Percentiles rank a stretch among this genome's conserved stretches.
phyloP scores from a whole-genome alignment of 2,797 vertebrate genomes.

The Brachymystax lenok region DNA sequence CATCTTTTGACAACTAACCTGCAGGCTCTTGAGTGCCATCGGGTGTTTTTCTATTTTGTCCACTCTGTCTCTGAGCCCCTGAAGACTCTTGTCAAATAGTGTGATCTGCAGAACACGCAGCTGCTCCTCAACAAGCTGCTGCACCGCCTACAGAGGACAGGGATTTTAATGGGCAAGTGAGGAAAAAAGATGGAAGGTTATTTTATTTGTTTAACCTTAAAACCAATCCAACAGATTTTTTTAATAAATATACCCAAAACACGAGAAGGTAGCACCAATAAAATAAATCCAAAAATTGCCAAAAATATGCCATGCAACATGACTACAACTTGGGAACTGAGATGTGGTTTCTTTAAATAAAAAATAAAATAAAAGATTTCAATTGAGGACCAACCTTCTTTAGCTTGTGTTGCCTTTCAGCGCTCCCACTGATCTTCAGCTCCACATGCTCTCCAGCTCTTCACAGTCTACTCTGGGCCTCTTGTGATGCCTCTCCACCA shows the following conservation, averaged over 20 bases:
- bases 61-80: constrained; percentile 77
- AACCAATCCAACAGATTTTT: neutral
- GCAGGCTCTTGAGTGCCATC: constrained; percentile 45
- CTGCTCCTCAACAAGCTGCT: constrained; percentile 79
- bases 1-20: constrained; percentile 8
- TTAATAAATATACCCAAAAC: neutral
- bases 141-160: constrained; percentile 68
- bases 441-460: constrained; percentile 81
- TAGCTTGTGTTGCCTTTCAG: constrained; percentile 75
- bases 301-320: neutral
- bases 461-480: constrained; percentile 46
- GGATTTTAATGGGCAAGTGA: neutral
- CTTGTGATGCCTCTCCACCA: constrained; percentile 3
- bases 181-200: too few species aligned
- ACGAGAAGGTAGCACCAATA: neutral
- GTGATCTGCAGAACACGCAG: constrained; percentile 72
- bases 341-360: neutral
- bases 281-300: neutral
- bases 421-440: constrained; percentile 78
- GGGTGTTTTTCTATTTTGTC: constrained; percentile 82
- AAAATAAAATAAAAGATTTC: neutral
- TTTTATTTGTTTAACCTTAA: too few species aligned
- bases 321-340: neutral
- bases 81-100: constrained; percentile 79
- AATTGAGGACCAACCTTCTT: constrained; percentile 70